Base-by-base conservation (phyloP, 2,888 invertebrate species). In the Theristus sp. region DNA sequence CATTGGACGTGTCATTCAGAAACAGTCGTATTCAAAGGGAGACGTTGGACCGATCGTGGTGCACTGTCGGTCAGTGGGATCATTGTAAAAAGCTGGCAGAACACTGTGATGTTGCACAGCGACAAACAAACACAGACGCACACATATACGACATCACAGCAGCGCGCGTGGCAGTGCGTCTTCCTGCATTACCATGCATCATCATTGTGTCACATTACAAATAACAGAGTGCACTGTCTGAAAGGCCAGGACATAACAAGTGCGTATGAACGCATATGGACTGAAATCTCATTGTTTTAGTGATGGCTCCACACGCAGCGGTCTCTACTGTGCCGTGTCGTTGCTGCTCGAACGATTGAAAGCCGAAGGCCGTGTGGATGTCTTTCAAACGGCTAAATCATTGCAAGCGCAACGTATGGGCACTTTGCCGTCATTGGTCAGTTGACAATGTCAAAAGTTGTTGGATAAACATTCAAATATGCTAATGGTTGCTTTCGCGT, bases 291-390 rank as follows among this genome's bases (percentile, higher is more conserved):
- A 6, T 3, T 6, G 1, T 60, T 63, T 28, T 49, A 64, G 64
- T 22, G 58, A 63, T 47, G 64, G 64, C n/a, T 61, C 61, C 2
- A 28, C 24, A 17, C 24, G 55, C 1, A 52, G 55, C n/a, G 62
- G 64, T 49, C 57, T 64, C 30, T 64, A 61, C 46, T 27, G 28
- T 26, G 52, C 52, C 28, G 56, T 64, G 6, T 61, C 61, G 24
- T 24, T 73, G 27, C 59, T 73, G 20, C 57, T 73, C 57, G 72
- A 74, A 58, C 63, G 73, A 29, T 61, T 70, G 52, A 67, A 66
- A 54, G 67, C 70, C 29, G 73, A 73, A 55, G 64, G 68, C n/a
- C 63, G 69, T 60, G 66, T 73, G 59, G 71, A 73, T 60, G 67
- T 73, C 24, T 73, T 73, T 65, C 69, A 71, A 29, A 69, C 69